These are phyloP conservation scores for Lemur catta DNA, from an alignment of 2,797 vertebrate species.

Conservation along the genomic window DNA sequence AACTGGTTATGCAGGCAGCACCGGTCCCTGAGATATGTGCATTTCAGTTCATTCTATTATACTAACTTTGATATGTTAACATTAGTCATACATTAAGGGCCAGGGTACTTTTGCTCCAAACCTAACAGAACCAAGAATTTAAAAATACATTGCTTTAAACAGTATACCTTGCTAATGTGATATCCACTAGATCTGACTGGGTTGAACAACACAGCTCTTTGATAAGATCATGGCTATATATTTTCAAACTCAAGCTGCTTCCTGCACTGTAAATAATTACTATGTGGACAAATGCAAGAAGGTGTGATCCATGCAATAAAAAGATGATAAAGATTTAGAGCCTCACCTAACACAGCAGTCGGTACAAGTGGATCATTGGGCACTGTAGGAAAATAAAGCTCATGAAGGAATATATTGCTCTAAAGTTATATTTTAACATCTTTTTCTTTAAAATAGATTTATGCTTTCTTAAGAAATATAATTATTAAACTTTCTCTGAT, in stretches of 20 bases:
- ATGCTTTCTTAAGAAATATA: constrained; percentile 54
- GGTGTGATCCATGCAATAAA: constrained; percentile 83
- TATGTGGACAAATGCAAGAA: constrained; percentile 83
- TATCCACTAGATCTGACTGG: constrained; percentile 27
- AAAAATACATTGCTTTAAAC: constrained; percentile 4
- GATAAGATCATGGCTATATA: constrained; percentile 52
- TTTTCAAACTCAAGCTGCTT: constrained; percentile 76
- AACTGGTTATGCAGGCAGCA: background rate
- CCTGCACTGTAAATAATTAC: constrained; percentile 28
- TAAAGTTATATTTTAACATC: constrained; percentile 65
- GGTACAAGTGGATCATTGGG: constrained; percentile 99
- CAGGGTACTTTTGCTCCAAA: constrained; percentile 5
- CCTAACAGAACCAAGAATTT: constrained; percentile 24
- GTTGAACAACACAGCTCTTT: constrained; percentile 34
- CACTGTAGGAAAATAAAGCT: constrained; percentile 93
- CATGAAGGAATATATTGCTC: constrained; percentile 84
- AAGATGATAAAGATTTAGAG: constrained; percentile 81
- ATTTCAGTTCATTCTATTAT: background rate
- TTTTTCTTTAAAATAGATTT: constrained; percentile 16
- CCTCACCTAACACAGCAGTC: constrained; percentile 99
- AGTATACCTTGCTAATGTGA: constrained; percentile 48
- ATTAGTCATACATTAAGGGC: background rate
- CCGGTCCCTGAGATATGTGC: background rate
- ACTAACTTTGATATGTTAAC: background rate
- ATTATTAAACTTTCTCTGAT: constrained; percentile 54